phyloP scores from a whole-genome alignment of 2,888 invertebrate species.

The Seladonia tumulorum region DNA sequence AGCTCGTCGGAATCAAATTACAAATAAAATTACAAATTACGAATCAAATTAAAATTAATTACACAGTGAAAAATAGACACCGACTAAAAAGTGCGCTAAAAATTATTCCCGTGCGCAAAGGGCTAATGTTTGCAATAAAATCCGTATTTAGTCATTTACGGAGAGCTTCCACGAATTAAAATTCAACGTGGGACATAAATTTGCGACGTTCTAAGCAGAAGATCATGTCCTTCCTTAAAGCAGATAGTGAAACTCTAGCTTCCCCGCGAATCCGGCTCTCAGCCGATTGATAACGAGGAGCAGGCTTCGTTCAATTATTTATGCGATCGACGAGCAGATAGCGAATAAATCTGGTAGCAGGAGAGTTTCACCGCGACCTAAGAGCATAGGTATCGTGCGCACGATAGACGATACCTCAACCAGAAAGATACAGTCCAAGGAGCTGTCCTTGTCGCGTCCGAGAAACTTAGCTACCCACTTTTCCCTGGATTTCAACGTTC shows the following conservation, averaged over 20 bases:
- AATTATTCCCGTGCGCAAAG: no score
- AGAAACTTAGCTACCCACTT: slow-evolving; percentile 58
- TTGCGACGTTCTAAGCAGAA: not conserved
- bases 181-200: not conserved
- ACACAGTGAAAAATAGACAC: no score
- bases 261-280: not conserved
- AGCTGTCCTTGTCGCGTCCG: slow-evolving; percentile 60
- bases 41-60: no score
- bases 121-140: no score
- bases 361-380: slow-evolving; percentile 42
- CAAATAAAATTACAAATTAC: no score
- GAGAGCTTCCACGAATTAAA: no score
- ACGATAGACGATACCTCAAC: slow-evolving; percentile 53
- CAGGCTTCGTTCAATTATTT: slow-evolving; percentile 38
- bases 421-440: slow-evolving; percentile 47
- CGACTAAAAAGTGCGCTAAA: no score
- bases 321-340: slow-evolving; percentile 31
- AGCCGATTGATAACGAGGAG: slow-evolving; percentile 16
- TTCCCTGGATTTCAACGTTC: slow-evolving; percentile 35
- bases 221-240: not conserved
- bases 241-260: slow-evolving; percentile 4
- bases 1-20: no score
- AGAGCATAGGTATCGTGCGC: slow-evolving; percentile 22
- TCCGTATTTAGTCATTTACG: no score
- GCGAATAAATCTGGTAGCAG: slow-evolving; percentile 38